phyloP scores from a whole-genome alignment of 35 echinoderm and acorn worm genomes.

The Ophioderma brevispina region DNA sequence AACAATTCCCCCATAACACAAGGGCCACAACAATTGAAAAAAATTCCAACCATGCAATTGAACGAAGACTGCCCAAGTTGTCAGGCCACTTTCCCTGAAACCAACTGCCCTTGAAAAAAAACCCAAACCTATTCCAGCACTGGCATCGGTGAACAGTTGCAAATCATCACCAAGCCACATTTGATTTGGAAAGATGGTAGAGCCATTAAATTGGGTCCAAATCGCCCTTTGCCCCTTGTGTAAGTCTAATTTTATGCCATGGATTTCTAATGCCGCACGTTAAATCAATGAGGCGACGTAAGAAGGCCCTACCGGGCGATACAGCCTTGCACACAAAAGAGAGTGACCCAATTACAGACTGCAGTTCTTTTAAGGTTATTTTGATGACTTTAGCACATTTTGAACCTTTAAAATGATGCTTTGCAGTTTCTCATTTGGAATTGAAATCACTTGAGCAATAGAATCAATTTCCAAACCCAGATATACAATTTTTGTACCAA shows the following conservation, averaged over 20 bases:
- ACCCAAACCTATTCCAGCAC: not conserved
- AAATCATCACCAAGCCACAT: not conserved
- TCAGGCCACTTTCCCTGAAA: not conserved
- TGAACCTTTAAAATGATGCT: not conserved
- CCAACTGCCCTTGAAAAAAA: not conserved
- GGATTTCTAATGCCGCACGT: constrained; percentile 1
- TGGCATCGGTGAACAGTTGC: constrained; percentile 15
- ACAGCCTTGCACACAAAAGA: constrained; percentile 5
- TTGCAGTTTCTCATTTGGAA: no score
- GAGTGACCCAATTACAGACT: constrained; percentile 26
- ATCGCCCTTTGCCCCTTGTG: constrained; percentile 12
- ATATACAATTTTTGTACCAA: no score
- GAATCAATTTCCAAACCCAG: no score
- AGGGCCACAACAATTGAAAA: constrained; percentile 31
- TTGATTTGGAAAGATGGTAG: not conserved
- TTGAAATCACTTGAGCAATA: no score
- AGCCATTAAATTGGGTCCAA: not conserved
- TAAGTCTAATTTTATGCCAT: not conserved
- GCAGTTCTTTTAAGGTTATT: not conserved
- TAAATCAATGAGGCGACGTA: constrained; percentile 19
- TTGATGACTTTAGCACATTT: not conserved
- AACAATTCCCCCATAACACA: no score
- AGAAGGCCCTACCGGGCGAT: constrained; percentile 19
- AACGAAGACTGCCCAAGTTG: no score
- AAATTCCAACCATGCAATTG: constrained; percentile 25